Percentiles rank a stretch among this genome's conserved stretches.
Evolutionary conservation across 2,113 vertebrate genomes (phyloP).

Genomic region (Brienomyrus brachyistius): DNA sequence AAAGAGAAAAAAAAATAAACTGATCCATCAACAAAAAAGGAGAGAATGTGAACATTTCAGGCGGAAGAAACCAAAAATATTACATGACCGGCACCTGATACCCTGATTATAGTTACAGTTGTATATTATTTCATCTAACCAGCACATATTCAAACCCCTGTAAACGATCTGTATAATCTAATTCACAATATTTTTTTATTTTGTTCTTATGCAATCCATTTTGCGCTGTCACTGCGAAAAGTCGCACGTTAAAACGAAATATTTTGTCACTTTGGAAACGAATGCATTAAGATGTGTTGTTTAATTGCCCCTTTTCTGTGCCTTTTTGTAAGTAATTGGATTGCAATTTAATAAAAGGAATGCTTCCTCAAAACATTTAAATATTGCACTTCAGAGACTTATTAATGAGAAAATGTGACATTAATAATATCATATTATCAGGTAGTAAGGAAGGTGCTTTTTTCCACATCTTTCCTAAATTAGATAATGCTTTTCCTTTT

Average conservation of each 20-base stretch:
- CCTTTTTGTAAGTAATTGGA: conserved; percentile 1
- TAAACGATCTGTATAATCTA: not conserved
- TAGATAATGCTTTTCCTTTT: conserved; percentile 10
- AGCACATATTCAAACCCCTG: not conserved
- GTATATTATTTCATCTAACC: not conserved
- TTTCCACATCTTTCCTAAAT: not conserved
- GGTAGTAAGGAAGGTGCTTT: not conserved
- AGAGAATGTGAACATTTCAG: not conserved
- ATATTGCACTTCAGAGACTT: conserved; percentile 1
- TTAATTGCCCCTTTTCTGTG: not conserved
- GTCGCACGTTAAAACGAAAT: not conserved
- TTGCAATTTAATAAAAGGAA: not conserved
- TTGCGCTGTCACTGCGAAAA: not conserved
- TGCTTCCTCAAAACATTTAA: not conserved
- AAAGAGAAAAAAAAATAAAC: not conserved
- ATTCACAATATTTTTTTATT: not conserved
- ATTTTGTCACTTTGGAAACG: not conserved
- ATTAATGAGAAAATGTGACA: not conserved
- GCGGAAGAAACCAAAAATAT: not conserved
- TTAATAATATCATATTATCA: not conserved
- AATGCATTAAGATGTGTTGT: not conserved
- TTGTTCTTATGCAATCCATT: not conserved
- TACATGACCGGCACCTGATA: not conserved
- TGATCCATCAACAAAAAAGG: not conserved
- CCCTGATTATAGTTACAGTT: not conserved